These are phyloP conservation scores for Pteropus alecto DNA, from an alignment of 2,113 vertebrate species.

Conservation along the genomic window DNA sequence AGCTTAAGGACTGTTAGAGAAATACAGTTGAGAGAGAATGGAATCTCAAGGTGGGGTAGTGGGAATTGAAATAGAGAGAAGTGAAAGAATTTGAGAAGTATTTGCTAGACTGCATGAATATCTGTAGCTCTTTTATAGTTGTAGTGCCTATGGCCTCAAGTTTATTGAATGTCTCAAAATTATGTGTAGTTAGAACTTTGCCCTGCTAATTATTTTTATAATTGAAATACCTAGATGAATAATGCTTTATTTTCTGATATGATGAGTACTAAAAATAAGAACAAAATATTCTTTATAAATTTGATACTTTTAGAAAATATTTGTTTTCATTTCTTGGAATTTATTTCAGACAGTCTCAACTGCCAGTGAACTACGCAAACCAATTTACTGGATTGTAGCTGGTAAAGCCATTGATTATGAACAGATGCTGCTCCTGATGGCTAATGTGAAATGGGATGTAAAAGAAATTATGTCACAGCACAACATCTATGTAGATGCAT, in stretches of 20 bases:
- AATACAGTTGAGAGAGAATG: background rate
- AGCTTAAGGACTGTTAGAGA: background rate
- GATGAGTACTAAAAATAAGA: background rate
- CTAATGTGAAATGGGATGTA: conserved; percentile 98
- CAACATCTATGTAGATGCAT: conserved; percentile 96
- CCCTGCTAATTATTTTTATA: background rate
- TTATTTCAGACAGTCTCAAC: conserved; percentile 95
- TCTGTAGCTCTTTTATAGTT: background rate
- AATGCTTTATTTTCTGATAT: conserved; percentile 14
- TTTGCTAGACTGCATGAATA: background rate
- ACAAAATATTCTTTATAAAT: background rate
- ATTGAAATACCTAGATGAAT: background rate
- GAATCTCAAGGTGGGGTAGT: background rate
- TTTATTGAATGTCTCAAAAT: conserved; percentile 15
- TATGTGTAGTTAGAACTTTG: background rate
- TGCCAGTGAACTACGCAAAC: conserved; percentile 96
- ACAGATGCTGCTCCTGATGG: conserved; percentile 96
- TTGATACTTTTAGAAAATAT: background rate
- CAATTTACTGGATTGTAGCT: conserved; percentile 99
- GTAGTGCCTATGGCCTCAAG: background rate
- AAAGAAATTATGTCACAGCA: conserved; percentile 99
- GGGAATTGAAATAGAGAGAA: background rate
- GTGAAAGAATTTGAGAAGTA: background rate
- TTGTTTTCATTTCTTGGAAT: conserved; percentile 53
- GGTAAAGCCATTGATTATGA: conserved; percentile 99